phyloP scores from a whole-genome alignment of 2,888 invertebrate genomes.

The Xanthorhoe designata region DNA sequence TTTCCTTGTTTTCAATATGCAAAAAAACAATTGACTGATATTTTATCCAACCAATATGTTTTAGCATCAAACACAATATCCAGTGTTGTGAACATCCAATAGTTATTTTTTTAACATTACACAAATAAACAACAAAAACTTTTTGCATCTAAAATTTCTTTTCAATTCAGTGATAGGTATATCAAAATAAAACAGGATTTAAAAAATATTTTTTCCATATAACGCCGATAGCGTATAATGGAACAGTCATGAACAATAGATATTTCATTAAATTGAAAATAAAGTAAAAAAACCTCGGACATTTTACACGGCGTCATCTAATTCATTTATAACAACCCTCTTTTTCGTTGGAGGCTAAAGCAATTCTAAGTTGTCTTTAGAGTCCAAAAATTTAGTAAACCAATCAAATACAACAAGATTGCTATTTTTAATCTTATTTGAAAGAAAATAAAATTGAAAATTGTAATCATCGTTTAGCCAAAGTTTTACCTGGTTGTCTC shows the following conservation, averaged over 20 bases:
- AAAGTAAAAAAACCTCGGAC: no score
- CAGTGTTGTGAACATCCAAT: background rate
- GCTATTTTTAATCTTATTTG: background rate
- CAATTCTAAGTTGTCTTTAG: no score
- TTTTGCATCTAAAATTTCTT: background rate
- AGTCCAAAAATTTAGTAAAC: no score
- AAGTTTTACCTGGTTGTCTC: slow-evolving; percentile 2
- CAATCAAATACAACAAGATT: background rate
- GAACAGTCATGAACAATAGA: background rate
- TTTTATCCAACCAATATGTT: background rate
- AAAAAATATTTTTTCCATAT: background rate
- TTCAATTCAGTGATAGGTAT: background rate
- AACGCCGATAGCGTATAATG: background rate
- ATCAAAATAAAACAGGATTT: background rate
- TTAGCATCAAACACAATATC: background rate
- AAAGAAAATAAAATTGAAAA: background rate
- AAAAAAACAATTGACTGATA: background rate
- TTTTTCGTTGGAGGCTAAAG: no score
- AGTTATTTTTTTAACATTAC: background rate
- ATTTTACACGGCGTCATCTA: no score
- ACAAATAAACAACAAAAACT: background rate
- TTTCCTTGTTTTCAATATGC: no score
- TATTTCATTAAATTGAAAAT: background rate
- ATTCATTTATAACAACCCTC: no score
- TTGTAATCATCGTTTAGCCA: background rate